A percentile compares a stretch with the other conserved stretches of the same genome.
Evolutionary conservation across 2,113 vertebrate species (phyloP).

Genomic region (Canis aureus): DNA sequence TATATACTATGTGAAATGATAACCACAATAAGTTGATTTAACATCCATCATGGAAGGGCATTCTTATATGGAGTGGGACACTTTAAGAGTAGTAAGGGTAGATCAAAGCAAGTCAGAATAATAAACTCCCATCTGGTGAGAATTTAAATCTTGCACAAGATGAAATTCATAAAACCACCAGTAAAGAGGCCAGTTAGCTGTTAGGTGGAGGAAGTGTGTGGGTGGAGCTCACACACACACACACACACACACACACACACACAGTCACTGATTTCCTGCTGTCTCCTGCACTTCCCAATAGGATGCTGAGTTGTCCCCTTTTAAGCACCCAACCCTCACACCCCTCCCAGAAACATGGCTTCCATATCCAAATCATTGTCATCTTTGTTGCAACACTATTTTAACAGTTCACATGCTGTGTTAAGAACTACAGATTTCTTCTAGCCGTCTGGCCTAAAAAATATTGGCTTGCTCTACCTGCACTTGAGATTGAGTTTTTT

Average conservation of each 20-base stretch:
- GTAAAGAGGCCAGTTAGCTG: conserved; percentile 67
- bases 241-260: background rate
- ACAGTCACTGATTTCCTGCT: background rate
- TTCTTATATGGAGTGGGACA: background rate
- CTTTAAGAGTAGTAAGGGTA: background rate
- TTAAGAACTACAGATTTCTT: conserved; percentile 32
- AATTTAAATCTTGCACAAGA: conserved; percentile 66
- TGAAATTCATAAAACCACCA: conserved; percentile 66
- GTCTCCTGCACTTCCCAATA: conserved; percentile 17
- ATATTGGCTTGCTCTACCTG: conserved; percentile 13
- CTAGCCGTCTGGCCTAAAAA: conserved; percentile 8
- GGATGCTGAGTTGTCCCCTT: conserved; percentile 70
- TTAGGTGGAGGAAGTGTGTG: background rate
- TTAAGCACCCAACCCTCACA: background rate
- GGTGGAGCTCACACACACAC: conserved; percentile 5
- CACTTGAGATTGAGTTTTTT: conserved; percentile 61
- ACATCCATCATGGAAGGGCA: background rate
- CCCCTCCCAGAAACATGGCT: background rate
- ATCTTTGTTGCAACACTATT: background rate
- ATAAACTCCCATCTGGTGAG: background rate
- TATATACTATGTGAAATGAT: background rate
- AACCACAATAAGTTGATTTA: background rate
- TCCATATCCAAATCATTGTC: background rate
- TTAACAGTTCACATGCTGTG: background rate
- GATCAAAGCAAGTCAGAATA: conserved; percentile 9